These are phyloP conservation scores for Panurus biarmicus DNA, from an alignment of 2,113 vertebrate genomes.

Conservation along the genomic window DNA sequence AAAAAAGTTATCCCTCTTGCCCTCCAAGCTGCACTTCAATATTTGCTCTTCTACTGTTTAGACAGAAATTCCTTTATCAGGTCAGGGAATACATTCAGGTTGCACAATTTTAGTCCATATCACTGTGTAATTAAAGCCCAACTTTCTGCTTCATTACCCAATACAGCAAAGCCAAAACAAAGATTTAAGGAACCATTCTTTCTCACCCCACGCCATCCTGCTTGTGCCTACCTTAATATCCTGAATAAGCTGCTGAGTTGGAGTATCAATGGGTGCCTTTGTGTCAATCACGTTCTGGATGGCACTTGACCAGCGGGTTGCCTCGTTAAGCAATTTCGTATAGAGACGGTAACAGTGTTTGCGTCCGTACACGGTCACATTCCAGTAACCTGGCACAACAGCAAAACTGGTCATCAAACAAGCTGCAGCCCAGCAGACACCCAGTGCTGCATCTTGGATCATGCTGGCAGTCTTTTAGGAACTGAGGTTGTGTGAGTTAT, in stretches of 20 bases:
- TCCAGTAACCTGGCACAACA: constrained; percentile 86
- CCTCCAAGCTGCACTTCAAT: background rate
- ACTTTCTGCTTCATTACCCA: background rate
- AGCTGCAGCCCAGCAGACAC: background rate
- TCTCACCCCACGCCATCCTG: background rate
- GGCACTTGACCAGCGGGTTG: constrained; percentile 86
- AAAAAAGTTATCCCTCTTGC: background rate
- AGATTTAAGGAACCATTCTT: background rate
- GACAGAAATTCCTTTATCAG: background rate
- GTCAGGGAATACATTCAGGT: background rate
- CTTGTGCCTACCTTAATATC: constrained; percentile 85
- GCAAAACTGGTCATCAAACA: background rate
- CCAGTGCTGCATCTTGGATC: background rate
- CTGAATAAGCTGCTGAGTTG: constrained; percentile 94
- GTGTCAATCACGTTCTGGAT: constrained; percentile 93
- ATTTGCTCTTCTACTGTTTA: background rate
- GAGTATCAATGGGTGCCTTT: constrained; percentile 91
- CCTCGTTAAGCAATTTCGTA: constrained; percentile 91
- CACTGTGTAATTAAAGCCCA: background rate
- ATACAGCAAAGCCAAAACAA: background rate
- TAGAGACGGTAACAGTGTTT: constrained; percentile 93
- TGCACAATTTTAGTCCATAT: background rate
- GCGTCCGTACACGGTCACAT: constrained; percentile 86
- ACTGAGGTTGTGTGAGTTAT: accelerated
- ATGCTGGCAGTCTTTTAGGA: background rate